Evolutionary conservation across 2,113 vertebrate species (phyloP).

Genomic region (Atlantisia rogersi): DNA sequence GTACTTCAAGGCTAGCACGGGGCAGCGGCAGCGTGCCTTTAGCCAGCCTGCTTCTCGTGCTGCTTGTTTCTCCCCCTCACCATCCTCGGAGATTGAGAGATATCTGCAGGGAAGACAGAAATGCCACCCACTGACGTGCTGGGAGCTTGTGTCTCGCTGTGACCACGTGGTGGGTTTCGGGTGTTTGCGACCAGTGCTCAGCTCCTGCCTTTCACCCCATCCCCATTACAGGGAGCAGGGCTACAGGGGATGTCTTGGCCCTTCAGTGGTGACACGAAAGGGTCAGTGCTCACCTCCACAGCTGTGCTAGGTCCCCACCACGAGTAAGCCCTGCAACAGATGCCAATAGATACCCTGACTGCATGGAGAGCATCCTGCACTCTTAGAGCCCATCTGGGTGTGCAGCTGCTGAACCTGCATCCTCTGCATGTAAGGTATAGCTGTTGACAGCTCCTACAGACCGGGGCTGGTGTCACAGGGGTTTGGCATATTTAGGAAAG

Average conservation of each 20-base stretch:
- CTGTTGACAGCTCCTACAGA: background rate
- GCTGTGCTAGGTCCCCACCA: accelerated
- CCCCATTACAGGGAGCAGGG: accelerated
- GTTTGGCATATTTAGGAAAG: background rate
- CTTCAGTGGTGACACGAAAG: background rate
- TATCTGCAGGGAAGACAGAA: background rate
- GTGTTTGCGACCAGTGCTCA: background rate
- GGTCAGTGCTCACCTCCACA: accelerated
- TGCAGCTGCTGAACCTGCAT: background rate
- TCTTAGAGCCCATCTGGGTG: background rate
- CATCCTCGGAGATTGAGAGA: background rate
- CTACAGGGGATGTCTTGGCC: background rate
- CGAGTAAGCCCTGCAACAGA: background rate
- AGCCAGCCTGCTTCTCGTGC: background rate
- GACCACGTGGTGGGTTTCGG: background rate
- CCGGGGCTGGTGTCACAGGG: background rate
- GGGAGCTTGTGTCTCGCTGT: background rate
- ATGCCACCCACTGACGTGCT: background rate
- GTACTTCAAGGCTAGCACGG: background rate
- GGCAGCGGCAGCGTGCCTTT: background rate
- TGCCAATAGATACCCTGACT: accelerated
- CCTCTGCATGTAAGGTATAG: background rate
- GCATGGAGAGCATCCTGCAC: background rate
- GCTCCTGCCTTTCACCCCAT: accelerated
- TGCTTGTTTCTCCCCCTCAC: background rate